Conservation (phyloP, 2,888 invertebrate species). For the Trichacis sp. region DNA sequence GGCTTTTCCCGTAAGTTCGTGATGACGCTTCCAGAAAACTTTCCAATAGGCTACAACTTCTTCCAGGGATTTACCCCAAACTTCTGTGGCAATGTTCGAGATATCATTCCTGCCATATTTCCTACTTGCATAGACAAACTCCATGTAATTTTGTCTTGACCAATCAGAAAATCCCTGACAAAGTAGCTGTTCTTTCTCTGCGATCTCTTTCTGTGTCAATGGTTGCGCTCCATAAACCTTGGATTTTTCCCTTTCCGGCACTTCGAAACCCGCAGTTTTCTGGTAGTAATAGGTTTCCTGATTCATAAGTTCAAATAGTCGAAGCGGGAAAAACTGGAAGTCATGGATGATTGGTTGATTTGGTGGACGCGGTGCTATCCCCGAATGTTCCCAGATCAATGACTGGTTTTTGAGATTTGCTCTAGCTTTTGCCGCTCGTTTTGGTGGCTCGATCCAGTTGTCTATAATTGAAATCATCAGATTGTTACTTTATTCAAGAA, state of each 20-base stretch:
- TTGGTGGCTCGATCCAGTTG: conserved; percentile 99
- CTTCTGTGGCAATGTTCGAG: conserved; percentile 96
- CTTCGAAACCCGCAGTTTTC: conserved; percentile 93
- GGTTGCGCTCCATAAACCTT: conserved; percentile 97
- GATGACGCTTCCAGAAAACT: conserved; percentile 98
- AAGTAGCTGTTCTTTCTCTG: conserved; percentile 91
- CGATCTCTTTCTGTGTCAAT: conserved; percentile 88
- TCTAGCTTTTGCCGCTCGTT: conserved; percentile 98
- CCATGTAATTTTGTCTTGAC: conserved; percentile 98
- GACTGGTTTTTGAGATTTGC: conserved; percentile 99
- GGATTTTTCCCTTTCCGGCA: conserved; percentile 95
- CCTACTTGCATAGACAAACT: conserved; percentile 98
- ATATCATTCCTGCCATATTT: conserved; percentile 98
- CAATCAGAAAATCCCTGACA: conserved; percentile 97
- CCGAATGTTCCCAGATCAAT: conserved; percentile 94
- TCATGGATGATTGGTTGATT: conserved; percentile 99
- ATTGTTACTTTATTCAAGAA: too few species aligned
- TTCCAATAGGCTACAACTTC: conserved; percentile 98
- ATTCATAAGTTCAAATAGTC: conserved; percentile 96
- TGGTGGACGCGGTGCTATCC: conserved; percentile 97
- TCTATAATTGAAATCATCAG: too few species aligned
- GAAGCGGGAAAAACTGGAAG: conserved; percentile 98
- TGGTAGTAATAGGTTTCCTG: conserved; percentile 98
- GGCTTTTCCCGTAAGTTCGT: conserved; percentile 96
- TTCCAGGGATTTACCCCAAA: conserved; percentile 95